Base-by-base conservation (phyloP, 2,113 vertebrate species). In the Leucoraja erinaceus region DNA sequence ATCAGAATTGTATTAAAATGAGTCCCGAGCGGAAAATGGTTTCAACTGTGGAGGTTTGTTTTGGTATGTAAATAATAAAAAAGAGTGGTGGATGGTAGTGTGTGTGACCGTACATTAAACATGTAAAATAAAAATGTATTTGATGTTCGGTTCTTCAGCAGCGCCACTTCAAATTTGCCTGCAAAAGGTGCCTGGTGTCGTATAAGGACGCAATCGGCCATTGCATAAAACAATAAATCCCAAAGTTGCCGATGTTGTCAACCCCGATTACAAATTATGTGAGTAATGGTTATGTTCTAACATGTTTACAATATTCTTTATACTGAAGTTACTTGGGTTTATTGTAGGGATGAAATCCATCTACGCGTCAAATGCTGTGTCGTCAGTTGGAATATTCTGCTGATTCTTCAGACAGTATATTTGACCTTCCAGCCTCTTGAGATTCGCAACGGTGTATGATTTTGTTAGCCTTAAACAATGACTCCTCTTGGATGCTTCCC, bases 51-150 rank as follows among this genome's bases (percentile, higher is more conserved):
- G 33, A 14, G 47, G 66, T 33, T 91, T 88, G 6, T 63, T 88
- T 74, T 70, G 38, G 38, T 91, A 74, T 66, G n/a, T n/a, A n/a
- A 91, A 72, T 90, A 91, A 91, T 91, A 74, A 72, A 18, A 90
- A 91, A 74, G 68, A 91, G n/a, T 54, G 20, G 10, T n/a, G 4
- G 28, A 91, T 91, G 70, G 20, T 20, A 70, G 68, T 70, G 3
- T n/a, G n/a, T n/a, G n/a, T n/a, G n/a, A n/a, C n/a, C n/a, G n/a
- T n/a, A n/a, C 38, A 25, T 91, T 14, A 72, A 91, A 91, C 5
- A 16, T 86, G 12, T 28, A 88, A 54, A 68, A n/a, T 72, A 72
- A 28, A 70, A 38, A 20, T 72, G 66, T 72, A 47, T 47, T 47
- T 47, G 68, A 14, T 54, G 33, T 25, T 72, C 68, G 4, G n/a